These are phyloP conservation scores for Lordiphosa stackelbergi DNA, from an alignment of 1,140 invertebrate species.

Conservation along the genomic window DNA sequence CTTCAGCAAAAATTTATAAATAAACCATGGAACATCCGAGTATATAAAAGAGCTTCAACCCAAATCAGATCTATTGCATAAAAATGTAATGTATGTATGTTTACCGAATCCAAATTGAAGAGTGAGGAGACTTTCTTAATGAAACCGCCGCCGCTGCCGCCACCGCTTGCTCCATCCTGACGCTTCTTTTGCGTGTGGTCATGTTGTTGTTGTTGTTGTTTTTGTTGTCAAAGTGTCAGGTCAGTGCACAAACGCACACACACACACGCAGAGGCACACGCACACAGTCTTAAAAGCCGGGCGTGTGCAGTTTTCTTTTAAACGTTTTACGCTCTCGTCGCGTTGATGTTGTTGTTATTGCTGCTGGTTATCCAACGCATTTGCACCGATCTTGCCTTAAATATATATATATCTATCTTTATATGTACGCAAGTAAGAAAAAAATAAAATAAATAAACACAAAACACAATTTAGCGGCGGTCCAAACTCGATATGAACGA, in stretches of 20 bases:
- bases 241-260: slow-evolving; percentile 4
- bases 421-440: slow-evolving; percentile 2
- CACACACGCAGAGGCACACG: slow-evolving; percentile 1
- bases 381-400: slow-evolving; percentile 5
- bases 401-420: too few relatives aligned
- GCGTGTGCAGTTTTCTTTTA: slow-evolving; percentile 5
- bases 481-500: slow-evolving; percentile 6
- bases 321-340: slow-evolving; percentile 8
- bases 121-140: slow-evolving; percentile 91
- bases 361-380: neutral
- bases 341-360: slow-evolving; percentile 10
- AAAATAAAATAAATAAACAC: slow-evolving; percentile 12
- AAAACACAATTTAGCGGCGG: slow-evolving; percentile 12
- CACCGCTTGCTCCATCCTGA: slow-evolving; percentile 80
- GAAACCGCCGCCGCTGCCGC: slow-evolving; percentile 79
- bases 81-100: slow-evolving; percentile 46
- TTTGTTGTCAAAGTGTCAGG: slow-evolving; percentile 22
- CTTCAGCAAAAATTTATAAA: slow-evolving; percentile 62
- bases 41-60: slow-evolving; percentile 29
- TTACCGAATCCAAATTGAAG: slow-evolving; percentile 90
- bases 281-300: slow-evolving; percentile 4
- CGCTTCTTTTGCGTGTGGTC: slow-evolving; percentile 88
- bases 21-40: slow-evolving; percentile 74
- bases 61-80: slow-evolving; percentile 39
- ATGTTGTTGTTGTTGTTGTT: slow-evolving; percentile 75